Evolutionary conservation across 2,888 invertebrate species (phyloP), one percentile per base, ranked within the genome.

Genomic region (Pollenia griseotomentosa): DNA sequence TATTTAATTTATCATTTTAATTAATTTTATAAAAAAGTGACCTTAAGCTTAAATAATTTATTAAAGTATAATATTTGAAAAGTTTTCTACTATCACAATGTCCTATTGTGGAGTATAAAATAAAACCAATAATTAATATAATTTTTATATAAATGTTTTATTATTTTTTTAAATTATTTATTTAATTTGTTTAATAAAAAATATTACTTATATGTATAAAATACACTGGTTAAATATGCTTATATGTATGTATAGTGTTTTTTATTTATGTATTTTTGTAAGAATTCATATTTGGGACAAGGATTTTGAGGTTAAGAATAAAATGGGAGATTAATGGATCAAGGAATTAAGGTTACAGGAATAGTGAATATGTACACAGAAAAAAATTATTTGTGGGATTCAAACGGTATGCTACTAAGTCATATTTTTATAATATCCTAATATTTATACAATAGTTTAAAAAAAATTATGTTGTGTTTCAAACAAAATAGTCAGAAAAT

Each of bases 181-280:
- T 70, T 23, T 19, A 48, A 59, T 59, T 42, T 79, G 12, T 42
- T 68, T 59, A 75, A 82, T 74, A 68, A 75, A 82, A 75, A 83
- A 61, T 16, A 11, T 19, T 55, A 82, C 48, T 61, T 40, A 40
- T 48, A 33, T 14, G 46, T 74, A 66, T 57, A 82, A 66, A 81
- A 81, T 71, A 73, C 42, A 61, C 5, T 57, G 57, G 7, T 68
- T 68, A 68, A 48, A 57, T 68, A 42, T 53, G 33, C n/a, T 63
- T 23, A 57, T 57, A 19, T 23, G 14, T 46, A 19, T 33, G 14
- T n/a, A 61, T 51, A 42, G 33, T 42, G 14, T 40, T 46, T 40
- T 46, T 40, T 48, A n/a, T 10, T 16, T 11, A 44, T 16, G 48
- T 19, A 14, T 33, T 59, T 51, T 42, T 55, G 46, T 68, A 33